A percentile compares a stretch with the other conserved stretches of the same genome.
Evolutionary conservation across 1,140 invertebrate genomes (phyloP).

Genomic region (Drosophila rufa): DNA sequence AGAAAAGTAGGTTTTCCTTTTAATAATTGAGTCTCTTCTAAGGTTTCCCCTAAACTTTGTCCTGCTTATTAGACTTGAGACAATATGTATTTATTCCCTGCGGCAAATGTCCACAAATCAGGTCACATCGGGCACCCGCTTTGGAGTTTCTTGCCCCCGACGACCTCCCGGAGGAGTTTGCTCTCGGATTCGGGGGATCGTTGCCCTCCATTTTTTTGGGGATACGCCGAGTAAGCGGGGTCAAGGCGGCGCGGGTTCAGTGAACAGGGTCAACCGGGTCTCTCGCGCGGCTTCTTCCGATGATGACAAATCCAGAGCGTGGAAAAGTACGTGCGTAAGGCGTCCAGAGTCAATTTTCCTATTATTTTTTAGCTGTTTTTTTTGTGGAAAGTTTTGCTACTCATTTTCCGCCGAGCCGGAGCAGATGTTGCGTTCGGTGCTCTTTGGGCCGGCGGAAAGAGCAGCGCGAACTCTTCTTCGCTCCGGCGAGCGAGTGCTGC

Average conservation of each 20-base stretch:
- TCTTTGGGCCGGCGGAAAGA: slow-evolving; percentile 23
- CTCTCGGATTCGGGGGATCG: slow-evolving; percentile 12
- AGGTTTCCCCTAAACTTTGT: neutral
- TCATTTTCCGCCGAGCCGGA: slow-evolving; percentile 14
- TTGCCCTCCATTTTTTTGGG: slow-evolving; percentile 4
- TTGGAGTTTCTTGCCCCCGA: slow-evolving; percentile 1
- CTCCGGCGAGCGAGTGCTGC: neutral
- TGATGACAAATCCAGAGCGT: neutral
- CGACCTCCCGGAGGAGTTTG: slow-evolving; percentile 8
- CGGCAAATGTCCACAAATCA: slow-evolving; percentile 20
- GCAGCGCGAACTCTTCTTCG: slow-evolving; percentile 18
- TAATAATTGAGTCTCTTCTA: neutral
- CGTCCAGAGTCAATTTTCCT: neutral
- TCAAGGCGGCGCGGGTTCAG: slow-evolving; percentile 7
- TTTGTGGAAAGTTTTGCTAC: slow-evolving; percentile 9
- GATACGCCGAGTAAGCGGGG: neutral
- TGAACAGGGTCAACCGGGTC: neutral
- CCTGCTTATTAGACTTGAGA: too few relatives aligned
- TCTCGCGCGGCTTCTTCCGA: neutral
- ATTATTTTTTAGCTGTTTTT: neutral
- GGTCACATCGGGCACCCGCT: slow-evolving; percentile 6
- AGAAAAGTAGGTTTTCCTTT: too few relatives aligned
- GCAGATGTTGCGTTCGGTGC: slow-evolving; percentile 10
- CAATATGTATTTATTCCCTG: neutral
- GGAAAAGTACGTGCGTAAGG: slow-evolving; percentile 22